A percentile compares a stretch with the other conserved stretches of the same genome.
These are phyloP conservation scores for Babyrousa celebensis DNA, from an alignment of 2,797 vertebrate species.

Conservation along the genomic window DNA sequence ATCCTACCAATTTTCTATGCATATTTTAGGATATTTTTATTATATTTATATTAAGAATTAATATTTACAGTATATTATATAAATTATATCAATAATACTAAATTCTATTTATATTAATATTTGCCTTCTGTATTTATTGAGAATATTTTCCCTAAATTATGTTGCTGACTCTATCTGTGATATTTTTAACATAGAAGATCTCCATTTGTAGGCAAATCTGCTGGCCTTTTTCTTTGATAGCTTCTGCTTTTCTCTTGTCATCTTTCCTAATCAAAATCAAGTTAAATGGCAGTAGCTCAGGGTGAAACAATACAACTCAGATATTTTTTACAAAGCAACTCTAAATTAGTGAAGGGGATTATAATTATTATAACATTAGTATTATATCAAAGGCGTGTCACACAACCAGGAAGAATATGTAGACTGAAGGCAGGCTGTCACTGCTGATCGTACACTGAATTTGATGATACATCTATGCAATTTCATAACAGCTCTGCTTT, in stretches of 20 bases:
- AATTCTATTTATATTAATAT: background rate
- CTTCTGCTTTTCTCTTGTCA: background rate
- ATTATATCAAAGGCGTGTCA: background rate
- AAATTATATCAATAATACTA: too few species aligned
- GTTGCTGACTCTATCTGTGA: background rate
- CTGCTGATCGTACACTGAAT: background rate
- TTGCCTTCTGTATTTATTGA: background rate
- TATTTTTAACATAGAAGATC: background rate
- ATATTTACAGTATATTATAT: too few species aligned
- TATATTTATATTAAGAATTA: too few species aligned
- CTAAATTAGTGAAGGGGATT: background rate
- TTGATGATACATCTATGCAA: background rate
- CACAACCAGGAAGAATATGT: background rate
- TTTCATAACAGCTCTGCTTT: background rate
- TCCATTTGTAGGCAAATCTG: background rate
- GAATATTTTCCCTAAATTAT: background rate
- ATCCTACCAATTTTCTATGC: background rate
- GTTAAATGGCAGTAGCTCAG: background rate
- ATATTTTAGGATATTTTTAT: background rate
- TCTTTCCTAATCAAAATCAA: conserved; percentile 23
- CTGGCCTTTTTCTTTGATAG: background rate
- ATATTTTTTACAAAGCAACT: background rate
- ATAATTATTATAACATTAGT: background rate
- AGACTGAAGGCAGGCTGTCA: background rate
- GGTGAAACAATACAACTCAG: background rate